Evolutionary conservation across 2,888 invertebrate species (phyloP), one percentile per base, ranked within the genome.

Genomic region (Calliscelio sp.): DNA sequence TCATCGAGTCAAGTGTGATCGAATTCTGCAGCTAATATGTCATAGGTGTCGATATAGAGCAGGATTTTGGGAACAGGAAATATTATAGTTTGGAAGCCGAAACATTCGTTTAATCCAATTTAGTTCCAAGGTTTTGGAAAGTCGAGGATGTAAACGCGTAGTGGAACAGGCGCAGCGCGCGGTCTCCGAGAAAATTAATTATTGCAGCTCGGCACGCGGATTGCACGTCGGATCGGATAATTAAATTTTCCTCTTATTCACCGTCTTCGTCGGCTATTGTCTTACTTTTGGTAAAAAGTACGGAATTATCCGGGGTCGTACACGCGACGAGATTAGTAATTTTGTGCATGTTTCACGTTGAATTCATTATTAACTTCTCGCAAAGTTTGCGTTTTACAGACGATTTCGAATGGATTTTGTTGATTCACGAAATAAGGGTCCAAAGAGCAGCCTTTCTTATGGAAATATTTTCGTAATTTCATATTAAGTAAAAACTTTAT

Each of bases 211-310:
- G 68, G 68, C 68, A 65, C 84, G 75, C 84, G 88, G 86, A 88
- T 88, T 87, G 88, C 86, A 88, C 85, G 77, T 86, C 86, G 87
- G 85, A 88, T 88, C 84, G 87, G 88, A 88, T 90, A 90, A 90
- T 90, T 89, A 89, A 89, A 89, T 89, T 89, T 89, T 85, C 88
- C 87, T 86, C 81, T 81, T 70, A 77, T 81, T 81, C 85, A 75
- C 71, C 65, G 55, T 71, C 84, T 78, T 75, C 63, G 77, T 66
- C 24, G 65, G 71, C 80, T 61, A 80, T 82, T 87, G 81, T 84
- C 75, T 87, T 79, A 80, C 74, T 84, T 86, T 61, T 63, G 49
- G 81, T 53, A 77, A 84, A 80, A 77, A 80, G 75, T 75, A 22
- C 49, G 57, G 57, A 63, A 84, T 84, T 73, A 73, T 77, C 77